Base-by-base conservation (phyloP, 2,888 invertebrate species). In the Aquatica leii region DNA sequence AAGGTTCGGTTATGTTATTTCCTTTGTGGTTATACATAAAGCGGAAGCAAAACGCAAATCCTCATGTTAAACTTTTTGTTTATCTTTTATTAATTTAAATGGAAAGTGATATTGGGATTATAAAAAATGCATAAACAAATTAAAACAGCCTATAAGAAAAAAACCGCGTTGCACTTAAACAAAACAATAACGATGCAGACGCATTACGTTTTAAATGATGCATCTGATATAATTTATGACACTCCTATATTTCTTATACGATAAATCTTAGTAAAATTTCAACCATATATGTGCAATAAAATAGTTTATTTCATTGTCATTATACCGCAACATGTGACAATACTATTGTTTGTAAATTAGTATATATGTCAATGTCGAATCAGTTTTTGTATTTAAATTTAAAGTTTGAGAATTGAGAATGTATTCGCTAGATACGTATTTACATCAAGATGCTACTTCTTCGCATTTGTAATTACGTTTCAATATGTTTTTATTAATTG, bases 401-500 rank as follows among this genome's bases (percentile, higher is more conserved):
- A 31, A 31, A 31, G 31, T 6, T 31, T 31, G 31, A 9, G 9
- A 17, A 14, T 43, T n/a, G n/a, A n/a, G n/a, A n/a, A n/a, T n/a
- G n/a, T n/a, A n/a, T n/a, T n/a, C n/a, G n/a, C n/a, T n/a, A n/a
- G n/a, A n/a, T n/a, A n/a, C n/a, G n/a, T 24, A 24, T 15, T 12
- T 43, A 43, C 14, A 15, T 9, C 9, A 11, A 12, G 14, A 40
- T 17, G 12, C 12, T 3, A 62, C 59, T 59, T 61, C 66, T 64
- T 68, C 65, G 68, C 69, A 70, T 70, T 70, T 60, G 69, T 71
- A 71, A 69, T 68, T 65, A 66, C 59, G 56, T 57, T 66, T 67
- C 73, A 72, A 72, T 72, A 72, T 72, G 73, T 71, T 71, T 66
- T 65, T 68, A 66, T 72, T 73, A 73, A 73, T 73, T 73, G 72